Base-by-base conservation (phyloP, 2,888 invertebrate genomes). In the Melipona beecheii region DNA sequence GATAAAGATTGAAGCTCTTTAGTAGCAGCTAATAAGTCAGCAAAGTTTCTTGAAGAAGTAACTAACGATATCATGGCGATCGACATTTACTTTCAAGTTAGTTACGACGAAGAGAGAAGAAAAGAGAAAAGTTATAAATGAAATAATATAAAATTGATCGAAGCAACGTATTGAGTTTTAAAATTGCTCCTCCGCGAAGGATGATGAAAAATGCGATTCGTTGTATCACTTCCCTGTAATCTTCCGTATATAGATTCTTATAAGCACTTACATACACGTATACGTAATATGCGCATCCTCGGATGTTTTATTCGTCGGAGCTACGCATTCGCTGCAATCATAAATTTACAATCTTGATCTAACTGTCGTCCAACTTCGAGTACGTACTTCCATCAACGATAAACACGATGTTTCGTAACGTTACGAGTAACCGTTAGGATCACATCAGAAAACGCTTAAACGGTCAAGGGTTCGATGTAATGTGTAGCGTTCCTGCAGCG, bases 371-470 rank as follows among this genome's bases (percentile, higher is more conserved):
- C 13, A 5, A n/a, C 15, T 58, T 58, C 15, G 56, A 58, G 13
- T n/a, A 2, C n/a, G n/a, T n/a, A 2, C n/a, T 15, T n/a, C 5
- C 15, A 58, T n/a, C 50, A 9, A 31, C 17, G 36, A 50, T 56
- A 15, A 58, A 21, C 0, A 21, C 3, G 13, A 15, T 2, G 50
- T 70, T 70, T 60, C 15, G 15, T 60, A 68, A 36, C 24, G 60
- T 52, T 54, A 68, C 31, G 24, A 36, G 49, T 21, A 75, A 78
- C 52, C 24, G 66, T n/a, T 5, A 17, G n/a, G 31, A 4, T 6
- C 11, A 21, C 62, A 66, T 72, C 31, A 60, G 69, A 73, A 73
- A 81, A 27, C 72, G 72, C 60, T 81, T 58, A 71, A 31, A 36
- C 70, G 70, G 36, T 49, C 36, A 68, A 36, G 52, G 36, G 62